Percentiles rank a stretch among this genome's conserved stretches.
Conservation (phyloP, 2,888 invertebrate genomes). For the Nematopogon swammerdamellus region DNA sequence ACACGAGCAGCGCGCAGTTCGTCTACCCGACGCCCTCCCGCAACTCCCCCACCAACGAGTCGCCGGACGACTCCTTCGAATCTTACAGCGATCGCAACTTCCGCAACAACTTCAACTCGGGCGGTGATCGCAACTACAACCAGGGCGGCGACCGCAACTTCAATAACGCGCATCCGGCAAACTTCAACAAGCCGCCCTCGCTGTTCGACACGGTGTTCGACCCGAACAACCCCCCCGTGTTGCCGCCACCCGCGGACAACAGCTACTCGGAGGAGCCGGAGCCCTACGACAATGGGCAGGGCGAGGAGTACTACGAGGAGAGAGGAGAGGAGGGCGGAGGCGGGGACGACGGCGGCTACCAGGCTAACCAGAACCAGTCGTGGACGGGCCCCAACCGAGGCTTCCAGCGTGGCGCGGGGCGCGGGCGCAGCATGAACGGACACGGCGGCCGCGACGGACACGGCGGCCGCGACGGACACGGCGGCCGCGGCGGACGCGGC, state of each 20-base stretch:
- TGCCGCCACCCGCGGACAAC: slow-evolving; percentile 23
- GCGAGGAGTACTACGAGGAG: slow-evolving; percentile 17
- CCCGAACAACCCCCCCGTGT: slow-evolving; percentile 28
- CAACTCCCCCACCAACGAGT: slow-evolving; percentile 6
- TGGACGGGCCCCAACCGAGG: slow-evolving; percentile 33
- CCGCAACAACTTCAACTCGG: slow-evolving; percentile 6
- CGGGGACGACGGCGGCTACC: slow-evolving; percentile 25
- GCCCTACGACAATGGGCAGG: slow-evolving; percentile 20
- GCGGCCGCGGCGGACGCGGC: slow-evolving; percentile 28
- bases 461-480: too few relatives aligned
- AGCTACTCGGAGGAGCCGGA: slow-evolving; percentile 24
- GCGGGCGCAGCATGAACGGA: slow-evolving; percentile 38
- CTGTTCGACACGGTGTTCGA: slow-evolving; percentile 24
- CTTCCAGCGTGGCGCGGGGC: slow-evolving; percentile 28
- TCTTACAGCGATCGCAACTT: slow-evolving; percentile 1
- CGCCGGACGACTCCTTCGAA: neutral
- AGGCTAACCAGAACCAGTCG: slow-evolving; percentile 25
- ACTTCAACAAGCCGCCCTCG: slow-evolving; percentile 26
- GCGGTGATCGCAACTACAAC: slow-evolving; percentile 5
- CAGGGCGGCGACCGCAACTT: slow-evolving; percentile 5
- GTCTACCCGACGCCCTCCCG: slow-evolving; percentile 26
- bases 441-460: too few relatives aligned
- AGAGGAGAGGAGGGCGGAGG: slow-evolving; percentile 27
- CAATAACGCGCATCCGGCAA: slow-evolving; percentile 12
- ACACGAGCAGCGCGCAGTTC: slow-evolving; percentile 41